Conservation (phyloP, 2,113 vertebrate species). For the Pelvicachromis taeniatus region DNA sequence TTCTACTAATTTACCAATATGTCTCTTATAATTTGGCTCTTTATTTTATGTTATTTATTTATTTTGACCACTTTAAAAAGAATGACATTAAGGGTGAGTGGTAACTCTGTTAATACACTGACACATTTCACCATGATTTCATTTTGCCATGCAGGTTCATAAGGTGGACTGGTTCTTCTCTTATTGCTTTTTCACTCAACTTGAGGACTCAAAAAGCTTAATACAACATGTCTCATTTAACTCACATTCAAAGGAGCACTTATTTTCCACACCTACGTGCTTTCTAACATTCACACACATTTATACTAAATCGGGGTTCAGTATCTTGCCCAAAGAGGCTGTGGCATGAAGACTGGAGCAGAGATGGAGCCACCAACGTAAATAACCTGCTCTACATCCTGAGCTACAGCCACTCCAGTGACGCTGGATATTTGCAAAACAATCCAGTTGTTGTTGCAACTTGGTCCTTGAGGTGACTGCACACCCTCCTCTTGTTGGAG, state of each 20-base stretch:
- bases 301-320: not conserved
- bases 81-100: not conserved
- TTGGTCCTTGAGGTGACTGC: not conserved
- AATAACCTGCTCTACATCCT: not conserved
- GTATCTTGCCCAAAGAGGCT: not conserved
- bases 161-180: not conserved
- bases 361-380: not conserved
- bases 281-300: not conserved
- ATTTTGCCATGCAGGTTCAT: not conserved
- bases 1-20: not conserved
- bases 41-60: not conserved
- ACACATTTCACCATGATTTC: not conserved
- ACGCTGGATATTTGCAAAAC: not conserved
- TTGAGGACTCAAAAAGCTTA: not conserved
- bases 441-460: not conserved
- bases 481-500: not conserved
- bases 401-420: not conserved
- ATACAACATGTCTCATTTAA: not conserved
- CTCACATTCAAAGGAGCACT: not conserved
- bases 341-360: not conserved
- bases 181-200: not conserved
- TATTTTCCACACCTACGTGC: not conserved
- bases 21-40: not conserved
- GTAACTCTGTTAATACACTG: not conserved
- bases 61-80: not conserved